Base-by-base conservation (phyloP, 2,888 invertebrate species). In the Trilocha varians region DNA sequence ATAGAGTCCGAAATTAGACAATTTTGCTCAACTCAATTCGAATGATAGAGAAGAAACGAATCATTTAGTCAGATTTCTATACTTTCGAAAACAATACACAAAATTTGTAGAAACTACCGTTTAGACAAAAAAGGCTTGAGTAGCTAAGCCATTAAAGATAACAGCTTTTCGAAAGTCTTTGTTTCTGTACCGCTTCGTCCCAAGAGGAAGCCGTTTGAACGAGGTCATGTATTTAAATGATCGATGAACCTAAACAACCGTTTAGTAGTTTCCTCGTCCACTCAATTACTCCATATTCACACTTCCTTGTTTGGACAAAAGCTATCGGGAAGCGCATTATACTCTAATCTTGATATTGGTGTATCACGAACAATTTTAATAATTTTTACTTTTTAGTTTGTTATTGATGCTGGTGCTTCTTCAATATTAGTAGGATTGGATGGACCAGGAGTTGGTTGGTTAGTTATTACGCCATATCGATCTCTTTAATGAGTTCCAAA, bases 221-320 rank as follows among this genome's bases (percentile, higher is more conserved):
- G 50, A 55, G 53, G 50, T 55, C 49, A 49, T 53, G 45, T 49
- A 52, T 49, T 25, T 51, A 62, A 66, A 63, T 69, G 65, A 70
- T 71, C 65, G 64, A 69, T 64, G 63, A 58, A 66, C 62, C 55
- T 58, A 55, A 65, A 59, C 67, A 62, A 61, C 59, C 61, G 65
- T 64, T 65, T 63, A 66, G 57, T 58, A 57, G 60, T 64, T 72
- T 74, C 75, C 69, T 65, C 62, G 63, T 63, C 55, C 52, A 52
- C 52, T 57, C 65, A 70, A 70, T 69, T 70, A 70, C 63, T 72
- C 64, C 52, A 65, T 67, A 70, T 70, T 68, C 62, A 66, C 65
- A 75, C 73, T 73, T 75, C 77, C 77, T 71, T 64, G 58, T 74
- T 70, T 65, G 62, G 59, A 59, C 62, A 62, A 63, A 59, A 62